Evolutionary conservation across 2,113 vertebrate species (phyloP).

Genomic region (Promerops cafer): DNA sequence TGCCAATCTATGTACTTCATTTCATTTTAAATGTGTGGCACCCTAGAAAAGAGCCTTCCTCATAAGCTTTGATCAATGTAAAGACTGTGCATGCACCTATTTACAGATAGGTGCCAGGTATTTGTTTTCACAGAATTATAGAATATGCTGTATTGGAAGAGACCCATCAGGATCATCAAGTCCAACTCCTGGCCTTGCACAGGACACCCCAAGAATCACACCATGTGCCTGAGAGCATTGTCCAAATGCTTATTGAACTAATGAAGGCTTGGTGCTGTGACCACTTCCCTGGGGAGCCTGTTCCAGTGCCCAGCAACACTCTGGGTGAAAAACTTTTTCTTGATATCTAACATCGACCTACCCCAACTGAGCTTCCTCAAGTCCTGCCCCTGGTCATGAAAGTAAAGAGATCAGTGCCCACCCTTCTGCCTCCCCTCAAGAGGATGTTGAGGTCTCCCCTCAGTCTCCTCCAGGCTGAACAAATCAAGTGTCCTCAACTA

Average conservation of each 20-base stretch:
- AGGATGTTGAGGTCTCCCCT: neutral
- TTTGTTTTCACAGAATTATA: neutral
- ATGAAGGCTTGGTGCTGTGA: neutral
- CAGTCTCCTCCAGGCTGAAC: neutral
- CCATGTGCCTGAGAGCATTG: neutral
- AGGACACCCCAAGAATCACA: neutral
- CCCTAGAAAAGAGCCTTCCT: neutral
- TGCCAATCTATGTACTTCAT: neutral
- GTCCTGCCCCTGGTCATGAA: neutral
- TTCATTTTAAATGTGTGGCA: neutral
- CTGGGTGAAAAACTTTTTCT: neutral
- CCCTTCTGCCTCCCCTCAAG: neutral
- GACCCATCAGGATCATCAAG: accelerated
- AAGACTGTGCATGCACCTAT: neutral
- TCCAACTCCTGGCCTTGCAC: neutral
- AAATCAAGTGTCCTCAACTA: neutral
- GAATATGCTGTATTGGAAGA: neutral
- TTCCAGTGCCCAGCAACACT: neutral
- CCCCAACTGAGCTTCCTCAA: neutral
- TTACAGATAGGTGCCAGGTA: neutral
- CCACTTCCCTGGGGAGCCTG: neutral
- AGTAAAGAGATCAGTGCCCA: neutral
- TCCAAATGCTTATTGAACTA: neutral
- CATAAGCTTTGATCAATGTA: neutral
- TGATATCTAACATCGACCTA: neutral